phyloP scores from a whole-genome alignment of 2,113 vertebrate genomes.

The Saccopteryx bilineata region DNA sequence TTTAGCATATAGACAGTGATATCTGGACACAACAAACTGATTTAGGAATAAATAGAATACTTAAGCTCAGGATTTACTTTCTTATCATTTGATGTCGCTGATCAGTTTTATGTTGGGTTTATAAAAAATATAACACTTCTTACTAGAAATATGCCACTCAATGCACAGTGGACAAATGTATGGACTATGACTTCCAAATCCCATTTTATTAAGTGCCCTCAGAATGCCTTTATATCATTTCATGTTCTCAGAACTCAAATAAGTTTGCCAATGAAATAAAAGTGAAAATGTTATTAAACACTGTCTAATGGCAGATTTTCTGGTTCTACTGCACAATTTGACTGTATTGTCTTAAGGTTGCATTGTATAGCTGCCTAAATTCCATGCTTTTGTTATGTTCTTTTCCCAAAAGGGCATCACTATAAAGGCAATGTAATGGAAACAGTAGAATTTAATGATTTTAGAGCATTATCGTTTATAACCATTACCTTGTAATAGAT shows the following conservation, averaged over 20 bases:
- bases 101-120: conserved; percentile 70
- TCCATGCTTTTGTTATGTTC: conserved; percentile 74
- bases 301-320: conserved; percentile 76
- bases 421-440: conserved; percentile 76
- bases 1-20: background rate
- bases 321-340: conserved; percentile 82
- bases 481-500: conserved; percentile 81
- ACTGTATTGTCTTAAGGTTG: conserved; percentile 73
- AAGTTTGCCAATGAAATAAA: conserved; percentile 74
- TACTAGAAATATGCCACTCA: conserved; percentile 55
- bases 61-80: conserved; percentile 58
- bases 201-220: conserved; percentile 75
- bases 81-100: conserved; percentile 36
- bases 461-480: conserved; percentile 82
- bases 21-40: conserved; percentile 15
- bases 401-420: conserved; percentile 68
- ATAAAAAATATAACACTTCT: conserved; percentile 58
- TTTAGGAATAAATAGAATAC: background rate
- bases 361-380: conserved; percentile 79
- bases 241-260: conserved; percentile 55
- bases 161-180: conserved; percentile 70
- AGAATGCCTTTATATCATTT: conserved; percentile 53
- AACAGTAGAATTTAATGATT: conserved; percentile 68
- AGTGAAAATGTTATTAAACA: conserved; percentile 81
- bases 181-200: conserved; percentile 61